Evolutionary conservation across 2,113 vertebrate genomes (phyloP), one percentile per base, ranked within the genome.

Genomic region (human (Homo sapiens)): DNA sequence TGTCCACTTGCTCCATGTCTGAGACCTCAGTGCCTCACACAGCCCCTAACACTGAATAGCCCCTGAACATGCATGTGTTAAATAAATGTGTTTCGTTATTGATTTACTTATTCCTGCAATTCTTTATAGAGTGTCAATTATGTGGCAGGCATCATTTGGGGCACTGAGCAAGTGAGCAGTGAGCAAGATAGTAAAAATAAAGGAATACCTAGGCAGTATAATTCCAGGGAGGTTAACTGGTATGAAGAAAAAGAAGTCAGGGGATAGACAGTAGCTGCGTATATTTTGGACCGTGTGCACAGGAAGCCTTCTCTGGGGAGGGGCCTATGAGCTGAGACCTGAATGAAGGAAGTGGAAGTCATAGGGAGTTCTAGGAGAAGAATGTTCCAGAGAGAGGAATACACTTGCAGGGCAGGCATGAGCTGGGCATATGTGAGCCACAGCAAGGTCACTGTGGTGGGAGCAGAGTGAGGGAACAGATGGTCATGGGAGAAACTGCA

Each of bases 341-440:
- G 22, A 76, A 38, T 23, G 1, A 68, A 45, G 84, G 30, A 23
- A 40, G 9, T 23, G 43, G 52, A 23, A n/a, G 59, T 75, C 23
- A 27, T 1, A 66, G 59, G n/a, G 50, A 16, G 40, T 68, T 22
- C 64, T 6, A 25, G 61, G 83, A 43, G 32, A 32, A 64, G 32
- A 27, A 32, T 8, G 52, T 40, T 59, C 45, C 17, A 16, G 50
- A 61, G 79, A 76, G 25, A 30, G 59, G 48, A 16, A 32, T 17
- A 12, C 18, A 9, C 52, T 11, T 25, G 4, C 35, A 13, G 40
- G 17, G 30, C 4, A 32, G 40, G 55, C 0, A 0, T 10, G 40
- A 48, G 25, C 45, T 27, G 55, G 48, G 45, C 30, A 9, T 1
- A 3, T 35, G 35, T 27, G 55, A n/a, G 57, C 25, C 68, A 43